These are phyloP conservation scores for Toxotes chatareus DNA, from an alignment of 2,113 vertebrate genomes.

Conservation along the genomic window DNA sequence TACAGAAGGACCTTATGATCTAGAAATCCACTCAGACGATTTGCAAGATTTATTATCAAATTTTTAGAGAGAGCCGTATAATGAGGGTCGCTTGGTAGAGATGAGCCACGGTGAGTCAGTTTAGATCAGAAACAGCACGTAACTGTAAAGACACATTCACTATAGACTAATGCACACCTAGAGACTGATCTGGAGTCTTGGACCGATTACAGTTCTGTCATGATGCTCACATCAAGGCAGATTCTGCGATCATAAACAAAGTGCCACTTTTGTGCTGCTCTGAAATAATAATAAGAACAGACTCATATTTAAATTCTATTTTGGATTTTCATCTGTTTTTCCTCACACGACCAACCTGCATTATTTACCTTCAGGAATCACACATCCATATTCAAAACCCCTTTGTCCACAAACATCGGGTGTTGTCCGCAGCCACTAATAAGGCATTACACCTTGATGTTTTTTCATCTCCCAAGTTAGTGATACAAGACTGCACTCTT, in stretches of 20 bases:
- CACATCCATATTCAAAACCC: conserved; percentile 26
- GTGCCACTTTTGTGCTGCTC: not conserved
- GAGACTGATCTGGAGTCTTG: conserved; percentile 1
- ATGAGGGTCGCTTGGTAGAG: not conserved
- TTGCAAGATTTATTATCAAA: conserved; percentile 61
- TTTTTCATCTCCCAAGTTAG: conserved; percentile 16
- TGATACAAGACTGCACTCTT: conserved; percentile 49
- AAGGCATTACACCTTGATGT: conserved; percentile 8
- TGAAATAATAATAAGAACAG: not conserved
- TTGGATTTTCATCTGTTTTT: not conserved
- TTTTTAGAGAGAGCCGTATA: conserved; percentile 29
- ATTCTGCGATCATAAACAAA: not conserved
- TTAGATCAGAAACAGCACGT: conserved; percentile 39
- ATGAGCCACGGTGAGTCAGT: not conserved
- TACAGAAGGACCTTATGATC: conserved; percentile 21
- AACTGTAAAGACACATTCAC: not conserved
- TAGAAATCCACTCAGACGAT: conserved; percentile 58
- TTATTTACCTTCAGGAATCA: not conserved
- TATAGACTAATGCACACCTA: conserved; percentile 5
- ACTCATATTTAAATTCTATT: not conserved
- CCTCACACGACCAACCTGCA: conserved; percentile 2
- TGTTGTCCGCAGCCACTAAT: conserved; percentile 49
- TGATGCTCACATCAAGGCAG: not conserved
- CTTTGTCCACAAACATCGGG: conserved; percentile 29
- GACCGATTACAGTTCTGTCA: not conserved